Evolutionary conservation across 2,888 invertebrate genomes (phyloP), one percentile per base, ranked within the genome.

Genomic region (Ametastegia equiseti): DNA sequence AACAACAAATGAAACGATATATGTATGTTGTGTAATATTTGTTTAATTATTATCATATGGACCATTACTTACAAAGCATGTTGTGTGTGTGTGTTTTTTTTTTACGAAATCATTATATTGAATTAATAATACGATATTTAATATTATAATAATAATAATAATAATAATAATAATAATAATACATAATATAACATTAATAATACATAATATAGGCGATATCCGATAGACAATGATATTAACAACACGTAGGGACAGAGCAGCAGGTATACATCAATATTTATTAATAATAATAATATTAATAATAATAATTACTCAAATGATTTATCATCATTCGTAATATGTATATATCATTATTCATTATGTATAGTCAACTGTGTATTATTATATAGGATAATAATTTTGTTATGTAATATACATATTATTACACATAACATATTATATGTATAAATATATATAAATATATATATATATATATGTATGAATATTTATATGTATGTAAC

Each of bases 41-140:
- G 87, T 90, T 90, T 89, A 90, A 90, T 90, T 86, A 86, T 89
- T 87, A 90, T 88, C 86, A 88, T 90, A 90, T 89, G 90, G 90
- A 90, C 89, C 89, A 87, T 90, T 89, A 90, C 89, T 90, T 90
- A 91, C 90, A 91, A 90, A 89, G 89, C 90, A 90, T 90, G 88
- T 88, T 88, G 88, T 88, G 87, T 88, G 79, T 80, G 69, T 81
- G 75, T 81, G 69, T 83, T 15, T 71, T 86, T 82, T 85, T 84
- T 84, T 87, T 87, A 87, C 83, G 85, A 87, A 86, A 86, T 88
- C 85, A 87, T 82, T 81, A 85, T 86, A 84, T 86, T 84, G 85
- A 86, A 86, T 86, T 84, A 86, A 82, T 85, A 84, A 87, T 85
- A 84, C 85, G 84, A 86, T 86, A 86, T 86, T 82, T 82, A 84